Percentiles rank a stretch among this genome's conserved stretches.
Conservation (phyloP, 1,140 invertebrate genomes). For the Drosophila micromelanica region DNA sequence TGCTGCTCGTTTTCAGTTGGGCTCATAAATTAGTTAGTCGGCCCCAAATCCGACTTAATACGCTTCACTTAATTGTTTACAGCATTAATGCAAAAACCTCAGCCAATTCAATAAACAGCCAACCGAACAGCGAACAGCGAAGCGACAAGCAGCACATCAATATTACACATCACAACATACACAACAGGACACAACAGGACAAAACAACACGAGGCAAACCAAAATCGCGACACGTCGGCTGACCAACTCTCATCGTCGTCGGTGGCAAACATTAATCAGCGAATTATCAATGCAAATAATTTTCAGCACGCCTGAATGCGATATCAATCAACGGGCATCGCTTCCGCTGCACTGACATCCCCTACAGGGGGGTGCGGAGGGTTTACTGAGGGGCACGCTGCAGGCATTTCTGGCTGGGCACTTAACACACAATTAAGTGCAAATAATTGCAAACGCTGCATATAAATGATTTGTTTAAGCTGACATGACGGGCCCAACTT, state of each 20-base stretch:
- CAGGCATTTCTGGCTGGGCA: slow-evolving; percentile 62
- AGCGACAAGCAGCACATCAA: slow-evolving; percentile 57
- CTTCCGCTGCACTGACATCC: slow-evolving; percentile 68
- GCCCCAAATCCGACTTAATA: slow-evolving; percentile 76
- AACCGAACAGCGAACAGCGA: slow-evolving; percentile 34
- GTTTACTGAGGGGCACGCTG: background rate
- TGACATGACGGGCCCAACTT: slow-evolving; percentile 57
- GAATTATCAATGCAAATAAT: slow-evolving; percentile 83
- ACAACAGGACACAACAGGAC: slow-evolving; percentile 28
- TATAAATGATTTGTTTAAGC: slow-evolving; percentile 83
- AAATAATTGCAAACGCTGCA: slow-evolving; percentile 82
- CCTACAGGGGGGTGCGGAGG: slow-evolving; percentile 14
- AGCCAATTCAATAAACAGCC: slow-evolving; percentile 75
- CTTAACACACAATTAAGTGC: slow-evolving; percentile 83
- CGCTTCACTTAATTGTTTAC: slow-evolving; percentile 81
- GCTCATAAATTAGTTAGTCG: slow-evolving; percentile 72
- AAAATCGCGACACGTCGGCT: slow-evolving; percentile 65
- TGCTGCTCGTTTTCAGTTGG: slow-evolving; percentile 10
- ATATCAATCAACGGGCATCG: slow-evolving; percentile 80
- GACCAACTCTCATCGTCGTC: slow-evolving; percentile 42
- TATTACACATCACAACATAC: slow-evolving; percentile 55
- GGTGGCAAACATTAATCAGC: slow-evolving; percentile 81
- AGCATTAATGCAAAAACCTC: slow-evolving; percentile 80
- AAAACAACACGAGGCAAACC: slow-evolving; percentile 58
- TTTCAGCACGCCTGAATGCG: slow-evolving; percentile 81